Evolutionary conservation across 2,888 invertebrate genomes (phyloP).

Genomic region (Neelides folsomi): DNA sequence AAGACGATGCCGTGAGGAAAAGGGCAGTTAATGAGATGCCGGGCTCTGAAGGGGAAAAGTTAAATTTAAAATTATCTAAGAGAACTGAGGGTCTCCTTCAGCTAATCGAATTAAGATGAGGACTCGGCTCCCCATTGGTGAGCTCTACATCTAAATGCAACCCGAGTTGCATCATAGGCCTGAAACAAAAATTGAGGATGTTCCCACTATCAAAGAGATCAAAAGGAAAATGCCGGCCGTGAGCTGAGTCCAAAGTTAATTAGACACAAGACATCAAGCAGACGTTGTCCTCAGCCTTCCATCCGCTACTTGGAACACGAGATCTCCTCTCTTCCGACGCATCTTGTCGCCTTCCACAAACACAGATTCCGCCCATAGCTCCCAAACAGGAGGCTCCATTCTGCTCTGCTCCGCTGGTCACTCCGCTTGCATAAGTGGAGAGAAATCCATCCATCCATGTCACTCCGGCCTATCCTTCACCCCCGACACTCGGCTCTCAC

Average conservation of each 20-base stretch:
- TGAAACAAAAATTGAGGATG: slow-evolving; percentile 12
- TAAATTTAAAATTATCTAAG: no score
- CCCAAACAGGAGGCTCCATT: slow-evolving; percentile 2
- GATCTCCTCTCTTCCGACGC: slow-evolving; percentile 18
- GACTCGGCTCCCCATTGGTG: no score
- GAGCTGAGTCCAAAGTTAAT: slow-evolving; percentile 23
- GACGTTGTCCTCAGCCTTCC: slow-evolving; percentile 18
- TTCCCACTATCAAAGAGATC: slow-evolving; percentile 20
- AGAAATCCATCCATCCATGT: not conserved
- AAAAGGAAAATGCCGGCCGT: slow-evolving; percentile 24
- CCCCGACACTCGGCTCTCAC: not conserved
- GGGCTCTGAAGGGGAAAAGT: no score
- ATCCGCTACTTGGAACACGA: slow-evolving; percentile 15
- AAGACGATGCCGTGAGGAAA: no score
- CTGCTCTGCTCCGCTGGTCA: slow-evolving; percentile 10
- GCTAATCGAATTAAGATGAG: no score
- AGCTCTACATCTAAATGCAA: no score
- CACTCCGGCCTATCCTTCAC: not conserved
- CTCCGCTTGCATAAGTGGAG: not conserved
- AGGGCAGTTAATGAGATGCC: no score
- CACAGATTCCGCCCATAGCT: slow-evolving; percentile 10
- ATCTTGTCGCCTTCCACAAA: slow-evolving; percentile 10
- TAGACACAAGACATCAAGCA: slow-evolving; percentile 28
- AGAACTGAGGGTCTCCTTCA: no score
- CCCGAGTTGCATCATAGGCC: not conserved